phyloP scores from a whole-genome alignment of 1,140 invertebrate genomes.

The Diorhabda carinulata region DNA sequence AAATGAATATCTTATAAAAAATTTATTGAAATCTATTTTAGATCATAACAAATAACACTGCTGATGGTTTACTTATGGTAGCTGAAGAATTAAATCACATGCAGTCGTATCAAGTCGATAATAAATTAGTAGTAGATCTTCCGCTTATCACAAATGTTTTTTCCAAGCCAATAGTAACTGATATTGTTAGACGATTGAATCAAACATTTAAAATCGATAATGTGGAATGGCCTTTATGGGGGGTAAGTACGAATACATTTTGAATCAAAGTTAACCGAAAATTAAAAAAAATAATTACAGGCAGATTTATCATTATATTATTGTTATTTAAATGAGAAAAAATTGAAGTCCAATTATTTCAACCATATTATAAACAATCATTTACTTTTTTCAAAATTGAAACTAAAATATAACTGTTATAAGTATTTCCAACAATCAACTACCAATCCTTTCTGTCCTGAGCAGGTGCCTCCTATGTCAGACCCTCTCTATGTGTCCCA shows the following conservation, averaged over 20 bases:
- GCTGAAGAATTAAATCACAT: conserved; percentile 41
- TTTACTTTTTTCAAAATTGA: too few relatives aligned
- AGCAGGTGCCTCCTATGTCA: too few relatives aligned
- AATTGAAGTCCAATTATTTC: too few relatives aligned
- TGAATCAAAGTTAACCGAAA: too few relatives aligned
- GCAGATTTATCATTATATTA: too few relatives aligned
- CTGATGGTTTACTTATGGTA: conserved; percentile 46
- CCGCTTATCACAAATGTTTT: conserved; percentile 41
- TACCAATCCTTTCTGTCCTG: too few relatives aligned
- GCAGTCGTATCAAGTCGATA: conserved; percentile 42
- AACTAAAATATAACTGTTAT: too few relatives aligned
- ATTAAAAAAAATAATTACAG: too few relatives aligned
- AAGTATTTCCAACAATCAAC: too few relatives aligned
- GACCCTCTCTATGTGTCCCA: too few relatives aligned
- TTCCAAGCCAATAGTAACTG: conserved; percentile 29
- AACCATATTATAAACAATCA: too few relatives aligned
- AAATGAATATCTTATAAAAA: not conserved
- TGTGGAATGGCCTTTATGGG: conserved; percentile 50
- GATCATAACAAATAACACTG: conserved; percentile 53
- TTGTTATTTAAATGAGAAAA: too few relatives aligned
- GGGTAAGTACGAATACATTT: conserved; percentile 36
- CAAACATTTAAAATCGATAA: conserved; percentile 38
- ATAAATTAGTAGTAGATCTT: conserved; percentile 44
- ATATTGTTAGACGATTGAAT: conserved; percentile 31
- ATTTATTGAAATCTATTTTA: conserved; percentile 7